Percentiles rank a stretch among this genome's conserved stretches.
Evolutionary conservation across 2,797 vertebrate genomes (phyloP).

Genomic region (Pantherophis alleghaniensis): DNA sequence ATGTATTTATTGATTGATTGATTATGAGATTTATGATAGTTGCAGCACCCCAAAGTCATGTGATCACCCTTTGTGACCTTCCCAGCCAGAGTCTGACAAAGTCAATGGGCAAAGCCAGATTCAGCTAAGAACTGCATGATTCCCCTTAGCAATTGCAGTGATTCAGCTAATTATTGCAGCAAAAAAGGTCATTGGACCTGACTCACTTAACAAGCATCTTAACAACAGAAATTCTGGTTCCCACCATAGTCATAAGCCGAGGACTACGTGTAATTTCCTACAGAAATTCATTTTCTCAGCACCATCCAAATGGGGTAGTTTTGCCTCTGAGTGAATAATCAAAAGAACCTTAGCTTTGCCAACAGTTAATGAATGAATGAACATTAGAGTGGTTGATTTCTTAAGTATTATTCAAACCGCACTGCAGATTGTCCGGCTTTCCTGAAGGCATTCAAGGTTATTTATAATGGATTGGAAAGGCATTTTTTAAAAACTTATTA

Average conservation of each 20-base stretch:
- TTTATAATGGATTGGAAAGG: not conserved
- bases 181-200: not conserved
- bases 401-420: not conserved
- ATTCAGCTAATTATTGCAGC: not conserved
- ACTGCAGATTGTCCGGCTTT: not conserved
- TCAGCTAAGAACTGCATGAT: not conserved
- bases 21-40: not conserved
- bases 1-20: too few species aligned
- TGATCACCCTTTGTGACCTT: not conserved
- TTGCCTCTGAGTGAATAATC: slow-evolving; percentile 3
- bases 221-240: not conserved
- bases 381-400: not conserved
- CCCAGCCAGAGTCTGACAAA: not conserved
- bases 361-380: slow-evolving; percentile 26
- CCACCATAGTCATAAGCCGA: not conserved
- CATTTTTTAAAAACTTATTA: not conserved
- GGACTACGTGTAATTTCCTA: slow-evolving; percentile 4
- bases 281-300: slow-evolving; percentile 28
- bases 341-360: slow-evolving; percentile 24
- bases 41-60: not conserved
- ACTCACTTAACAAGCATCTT: not conserved
- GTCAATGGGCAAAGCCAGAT: not conserved
- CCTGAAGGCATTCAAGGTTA: not conserved
- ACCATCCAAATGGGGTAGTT: not conserved
- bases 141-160: not conserved